A percentile compares a stretch with the other conserved stretches of the same genome.
These are phyloP conservation scores for Leucopsar rothschildi DNA, from an alignment of 2,113 vertebrate species.

Conservation along the genomic window DNA sequence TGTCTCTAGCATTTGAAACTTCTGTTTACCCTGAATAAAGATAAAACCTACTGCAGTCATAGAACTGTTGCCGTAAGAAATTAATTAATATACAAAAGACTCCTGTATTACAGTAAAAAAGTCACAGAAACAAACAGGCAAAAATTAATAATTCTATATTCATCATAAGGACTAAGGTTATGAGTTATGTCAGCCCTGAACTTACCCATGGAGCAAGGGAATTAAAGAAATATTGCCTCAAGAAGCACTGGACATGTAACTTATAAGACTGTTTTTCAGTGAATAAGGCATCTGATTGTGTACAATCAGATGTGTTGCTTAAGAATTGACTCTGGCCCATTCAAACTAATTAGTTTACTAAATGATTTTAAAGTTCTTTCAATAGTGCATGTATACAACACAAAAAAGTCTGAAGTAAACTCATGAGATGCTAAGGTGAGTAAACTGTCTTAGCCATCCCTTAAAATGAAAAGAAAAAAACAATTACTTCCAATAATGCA, in stretches of 20 bases:
- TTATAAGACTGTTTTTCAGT: background rate
- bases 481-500: conserved; percentile 48
- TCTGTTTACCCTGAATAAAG: background rate
- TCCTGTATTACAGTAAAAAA: background rate
- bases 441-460: conserved; percentile 4
- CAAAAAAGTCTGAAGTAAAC: background rate
- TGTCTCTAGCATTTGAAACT: background rate
- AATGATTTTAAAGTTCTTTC: background rate
- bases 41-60: background rate
- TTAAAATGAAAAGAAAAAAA: conserved; percentile 10
- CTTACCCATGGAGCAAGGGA: background rate
- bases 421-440: background rate
- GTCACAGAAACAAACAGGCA: background rate
- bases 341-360: background rate
- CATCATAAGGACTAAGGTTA: background rate
- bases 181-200: background rate
- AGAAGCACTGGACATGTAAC: background rate
- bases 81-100: background rate
- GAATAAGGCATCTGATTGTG: background rate
- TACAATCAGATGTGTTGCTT: background rate
- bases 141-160: background rate
- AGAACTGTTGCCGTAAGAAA: background rate
- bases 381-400: background rate
- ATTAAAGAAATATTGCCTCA: background rate
- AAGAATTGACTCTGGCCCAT: background rate